phyloP scores from a whole-genome alignment of 2,797 vertebrate species.

The Sebastes itinus region DNA sequence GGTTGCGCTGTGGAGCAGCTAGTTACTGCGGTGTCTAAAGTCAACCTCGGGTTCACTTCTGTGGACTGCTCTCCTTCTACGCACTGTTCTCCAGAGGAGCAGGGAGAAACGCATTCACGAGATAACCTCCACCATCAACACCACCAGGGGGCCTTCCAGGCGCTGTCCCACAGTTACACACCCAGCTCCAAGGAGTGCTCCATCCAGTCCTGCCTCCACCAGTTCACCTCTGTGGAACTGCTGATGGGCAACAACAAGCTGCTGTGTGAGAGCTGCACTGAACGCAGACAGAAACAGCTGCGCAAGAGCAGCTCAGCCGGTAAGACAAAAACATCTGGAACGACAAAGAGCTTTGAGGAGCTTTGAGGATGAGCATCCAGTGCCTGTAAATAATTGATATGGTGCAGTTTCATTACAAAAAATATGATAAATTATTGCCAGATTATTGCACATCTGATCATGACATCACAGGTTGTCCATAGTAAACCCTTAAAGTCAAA shows the following conservation, averaged over 20 bases:
- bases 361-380: not conserved
- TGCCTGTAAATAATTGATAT: not conserved
- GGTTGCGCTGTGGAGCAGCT: slow-evolving; percentile 80
- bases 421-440: not conserved
- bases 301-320: slow-evolving; percentile 84
- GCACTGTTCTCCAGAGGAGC: slow-evolving; percentile 73
- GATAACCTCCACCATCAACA: slow-evolving; percentile 77
- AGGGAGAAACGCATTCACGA: slow-evolving; percentile 62
- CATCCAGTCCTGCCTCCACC: slow-evolving; percentile 96
- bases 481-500: not conserved
- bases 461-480: not conserved
- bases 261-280: slow-evolving; percentile 94
- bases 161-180: slow-evolving; percentile 91
- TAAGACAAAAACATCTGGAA: slow-evolving; percentile 56
- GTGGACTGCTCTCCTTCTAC: slow-evolving; percentile 63
- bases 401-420: not conserved
- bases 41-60: slow-evolving; percentile 78
- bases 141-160: slow-evolving; percentile 93
- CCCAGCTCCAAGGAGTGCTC: slow-evolving; percentile 97
- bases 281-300: slow-evolving; percentile 85
- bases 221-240: slow-evolving; percentile 97
- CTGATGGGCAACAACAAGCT: slow-evolving; percentile 99
- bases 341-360: not conserved
- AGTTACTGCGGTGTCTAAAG: slow-evolving; percentile 84
- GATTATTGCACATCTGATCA: not conserved